Percentiles rank a stretch among this genome's conserved stretches.
Conservation (phyloP, 1,140 invertebrate species). For the Ceratina calcarata region DNA sequence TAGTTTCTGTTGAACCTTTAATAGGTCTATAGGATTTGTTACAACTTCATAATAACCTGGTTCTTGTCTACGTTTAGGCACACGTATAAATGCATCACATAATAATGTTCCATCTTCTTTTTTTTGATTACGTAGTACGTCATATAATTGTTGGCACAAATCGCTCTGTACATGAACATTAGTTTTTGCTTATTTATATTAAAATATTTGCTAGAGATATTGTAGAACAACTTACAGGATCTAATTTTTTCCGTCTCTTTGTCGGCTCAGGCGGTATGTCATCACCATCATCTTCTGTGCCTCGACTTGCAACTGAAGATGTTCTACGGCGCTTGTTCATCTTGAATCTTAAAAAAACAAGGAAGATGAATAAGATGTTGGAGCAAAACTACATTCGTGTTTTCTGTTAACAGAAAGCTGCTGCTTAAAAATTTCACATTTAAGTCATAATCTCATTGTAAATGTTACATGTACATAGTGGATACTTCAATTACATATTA, state of each 20-base stretch:
- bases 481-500: conserved; percentile 45
- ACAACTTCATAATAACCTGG: conserved; percentile 95
- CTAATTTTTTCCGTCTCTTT: conserved; percentile 80
- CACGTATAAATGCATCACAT: conserved; percentile 96
- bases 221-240: conserved; percentile 76
- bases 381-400: neutral
- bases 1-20: conserved; percentile 97
- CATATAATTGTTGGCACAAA: conserved; percentile 95
- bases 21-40: conserved; percentile 94
- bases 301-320: conserved; percentile 86
- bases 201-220: neutral
- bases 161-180: conserved; percentile 83
- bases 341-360: conserved; percentile 62
- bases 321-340: conserved; percentile 86
- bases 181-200: neutral
- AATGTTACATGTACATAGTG: conserved; percentile 31
- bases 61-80: conserved; percentile 94
- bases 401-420: neutral
- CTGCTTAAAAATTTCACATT: conserved; percentile 29
- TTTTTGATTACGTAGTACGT: conserved; percentile 93
- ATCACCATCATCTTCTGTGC: conserved; percentile 82
- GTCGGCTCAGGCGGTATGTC: conserved; percentile 79
- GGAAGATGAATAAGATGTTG: conserved; percentile 1
- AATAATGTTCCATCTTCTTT: conserved; percentile 94
- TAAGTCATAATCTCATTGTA: conserved; percentile 33